Evolutionary conservation across 2,888 invertebrate species (phyloP).

Genomic region (Tolmerus cingulatus): DNA sequence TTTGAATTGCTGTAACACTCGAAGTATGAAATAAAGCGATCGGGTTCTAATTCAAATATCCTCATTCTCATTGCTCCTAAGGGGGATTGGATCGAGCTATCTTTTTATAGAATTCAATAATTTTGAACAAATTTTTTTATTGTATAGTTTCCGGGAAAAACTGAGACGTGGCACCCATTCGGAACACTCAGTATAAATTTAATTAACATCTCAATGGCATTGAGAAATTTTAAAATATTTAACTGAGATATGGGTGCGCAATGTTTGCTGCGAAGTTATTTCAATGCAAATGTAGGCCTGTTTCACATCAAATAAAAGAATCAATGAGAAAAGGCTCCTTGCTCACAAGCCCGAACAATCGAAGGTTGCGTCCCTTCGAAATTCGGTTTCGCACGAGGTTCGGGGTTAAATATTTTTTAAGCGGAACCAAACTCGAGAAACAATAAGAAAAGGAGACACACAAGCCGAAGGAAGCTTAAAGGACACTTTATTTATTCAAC

Average conservation of each 20-base stretch:
- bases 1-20: too few species aligned
- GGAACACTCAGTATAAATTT: neutral
- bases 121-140: too few species aligned
- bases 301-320: neutral
- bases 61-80: too few species aligned
- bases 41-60: too few species aligned
- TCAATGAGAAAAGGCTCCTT: neutral
- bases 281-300: neutral
- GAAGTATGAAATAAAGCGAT: too few species aligned
- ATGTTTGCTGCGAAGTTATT: neutral
- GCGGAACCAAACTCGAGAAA: neutral
- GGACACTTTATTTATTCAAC: neutral
- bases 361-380: neutral
- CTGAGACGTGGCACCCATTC: too few species aligned
- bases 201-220: neutral
- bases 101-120: too few species aligned
- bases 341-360: neutral
- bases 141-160: too few species aligned
- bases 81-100: too few species aligned
- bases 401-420: neutral
- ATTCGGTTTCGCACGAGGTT: neutral
- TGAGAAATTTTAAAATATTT: neutral
- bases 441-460: neutral
- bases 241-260: neutral
- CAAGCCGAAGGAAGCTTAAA: neutral